Evolutionary conservation across 2,797 vertebrate species (phyloP).

Genomic region (Pseudochaenichthys georgianus): DNA sequence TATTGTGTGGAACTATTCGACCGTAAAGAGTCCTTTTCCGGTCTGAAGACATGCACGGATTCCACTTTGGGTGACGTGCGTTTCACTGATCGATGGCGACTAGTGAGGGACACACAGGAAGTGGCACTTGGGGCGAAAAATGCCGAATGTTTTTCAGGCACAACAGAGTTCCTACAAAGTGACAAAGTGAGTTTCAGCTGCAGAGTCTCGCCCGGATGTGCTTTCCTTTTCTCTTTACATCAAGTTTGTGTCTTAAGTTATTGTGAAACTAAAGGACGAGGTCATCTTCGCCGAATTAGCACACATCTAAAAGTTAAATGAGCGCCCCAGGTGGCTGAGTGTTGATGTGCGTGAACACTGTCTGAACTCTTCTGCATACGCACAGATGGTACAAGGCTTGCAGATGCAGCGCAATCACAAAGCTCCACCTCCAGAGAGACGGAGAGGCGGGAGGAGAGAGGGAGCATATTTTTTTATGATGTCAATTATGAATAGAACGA

Average conservation of each 20-base stretch:
- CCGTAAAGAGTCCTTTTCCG: conserved; percentile 23
- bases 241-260: conserved; percentile 58
- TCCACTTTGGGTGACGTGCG: conserved; percentile 30
- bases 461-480: conserved; percentile 36
- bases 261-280: conserved; percentile 65
- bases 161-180: conserved; percentile 32
- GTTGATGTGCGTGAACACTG: conserved; percentile 43
- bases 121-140: conserved; percentile 32
- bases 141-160: conserved; percentile 4
- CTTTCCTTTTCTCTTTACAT: conserved; percentile 36
- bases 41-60: conserved; percentile 11
- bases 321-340: conserved; percentile 78
- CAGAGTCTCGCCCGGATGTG: conserved; percentile 32
- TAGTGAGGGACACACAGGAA: conserved; percentile 12
- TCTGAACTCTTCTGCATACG: conserved; percentile 65
- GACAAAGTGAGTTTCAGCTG: conserved; percentile 44
- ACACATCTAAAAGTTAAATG: conserved; percentile 84
- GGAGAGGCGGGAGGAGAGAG: conserved; percentile 19
- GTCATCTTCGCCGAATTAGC: conserved; percentile 73
- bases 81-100: conserved; percentile 44
- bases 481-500: conserved; percentile 44
- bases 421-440: conserved; percentile 48
- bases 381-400: conserved; percentile 79
- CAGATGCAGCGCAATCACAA: conserved; percentile 68
- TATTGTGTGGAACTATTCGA: conserved; percentile 28